Percentiles rank a stretch among this genome's conserved stretches.
Evolutionary conservation across 1,140 invertebrate genomes (phyloP).

Genomic region (Zophobas morio): DNA sequence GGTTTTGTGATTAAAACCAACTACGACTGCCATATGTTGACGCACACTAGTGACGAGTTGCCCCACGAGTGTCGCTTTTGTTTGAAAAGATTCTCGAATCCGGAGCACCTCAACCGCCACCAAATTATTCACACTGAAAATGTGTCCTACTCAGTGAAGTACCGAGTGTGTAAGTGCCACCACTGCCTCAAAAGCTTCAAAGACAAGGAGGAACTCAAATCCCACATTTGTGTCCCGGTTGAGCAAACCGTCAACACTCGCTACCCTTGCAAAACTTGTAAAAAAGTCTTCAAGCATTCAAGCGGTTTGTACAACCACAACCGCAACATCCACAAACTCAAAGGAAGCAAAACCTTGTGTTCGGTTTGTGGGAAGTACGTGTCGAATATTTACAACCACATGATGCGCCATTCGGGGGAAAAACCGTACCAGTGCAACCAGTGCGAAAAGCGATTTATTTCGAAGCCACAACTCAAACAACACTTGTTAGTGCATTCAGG

Average conservation of each 20-base stretch:
- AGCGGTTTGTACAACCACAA: slow-evolving; percentile 54
- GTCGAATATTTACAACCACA: slow-evolving; percentile 70
- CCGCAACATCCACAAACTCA: slow-evolving; percentile 51
- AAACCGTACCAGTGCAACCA: slow-evolving; percentile 81
- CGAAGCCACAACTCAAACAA: slow-evolving; percentile 75
- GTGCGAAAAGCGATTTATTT: slow-evolving; percentile 80
- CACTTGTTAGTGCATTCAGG: slow-evolving; percentile 77
- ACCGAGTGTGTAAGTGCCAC: slow-evolving; percentile 53
- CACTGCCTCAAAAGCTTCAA: slow-evolving; percentile 55
- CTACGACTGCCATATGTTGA: slow-evolving; percentile 57
- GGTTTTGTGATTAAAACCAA: slow-evolving; percentile 58
- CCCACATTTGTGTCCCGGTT: slow-evolving; percentile 52
- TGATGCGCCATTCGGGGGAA: slow-evolving; percentile 81
- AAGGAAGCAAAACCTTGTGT: slow-evolving; percentile 53
- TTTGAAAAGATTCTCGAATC: slow-evolving; percentile 57
- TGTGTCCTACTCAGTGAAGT: slow-evolving; percentile 55
- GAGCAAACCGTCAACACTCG: slow-evolving; percentile 45
- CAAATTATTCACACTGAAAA: slow-evolving; percentile 56
- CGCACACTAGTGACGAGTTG: slow-evolving; percentile 52
- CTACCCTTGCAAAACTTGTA: slow-evolving; percentile 51
- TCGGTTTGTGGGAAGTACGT: slow-evolving; percentile 55
- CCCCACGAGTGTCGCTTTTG: slow-evolving; percentile 53
- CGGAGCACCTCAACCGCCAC: slow-evolving; percentile 55
- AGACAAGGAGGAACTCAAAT: slow-evolving; percentile 47
- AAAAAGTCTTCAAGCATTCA: slow-evolving; percentile 51